Evolutionary conservation across 1,140 invertebrate genomes (phyloP).

Genomic region (Marisa cornuarietis): DNA sequence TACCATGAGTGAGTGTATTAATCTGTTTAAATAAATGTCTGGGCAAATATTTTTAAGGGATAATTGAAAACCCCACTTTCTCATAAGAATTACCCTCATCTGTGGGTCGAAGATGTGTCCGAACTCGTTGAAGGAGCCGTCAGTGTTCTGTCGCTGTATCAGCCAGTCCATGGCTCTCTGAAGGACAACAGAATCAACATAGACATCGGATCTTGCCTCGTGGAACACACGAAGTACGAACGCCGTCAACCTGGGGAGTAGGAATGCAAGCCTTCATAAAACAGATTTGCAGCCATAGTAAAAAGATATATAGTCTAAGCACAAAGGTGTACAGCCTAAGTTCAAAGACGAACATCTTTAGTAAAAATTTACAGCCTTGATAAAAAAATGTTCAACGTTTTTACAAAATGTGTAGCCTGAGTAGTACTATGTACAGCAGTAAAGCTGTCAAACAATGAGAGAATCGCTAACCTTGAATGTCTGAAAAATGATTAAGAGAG

Average conservation of each 20-base stretch:
- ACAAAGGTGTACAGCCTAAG: too few relatives aligned
- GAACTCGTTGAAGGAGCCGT: conserved; percentile 80
- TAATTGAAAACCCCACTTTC: neutral
- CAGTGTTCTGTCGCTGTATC: conserved; percentile 75
- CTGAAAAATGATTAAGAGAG: too few relatives aligned
- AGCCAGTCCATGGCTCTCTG: conserved; percentile 81
- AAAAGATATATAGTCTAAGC: too few relatives aligned
- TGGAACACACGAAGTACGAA: conserved; percentile 86
- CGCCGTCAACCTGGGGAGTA: conserved; percentile 66
- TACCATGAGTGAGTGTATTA: too few relatives aligned
- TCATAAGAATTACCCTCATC: conserved; percentile 34
- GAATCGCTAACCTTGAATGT: neutral
- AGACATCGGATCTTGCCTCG: conserved; percentile 81
- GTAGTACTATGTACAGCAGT: neutral
- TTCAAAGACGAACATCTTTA: too few relatives aligned
- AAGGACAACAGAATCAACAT: conserved; percentile 77
- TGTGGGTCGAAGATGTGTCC: conserved; percentile 44
- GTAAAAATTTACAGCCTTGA: too few relatives aligned
- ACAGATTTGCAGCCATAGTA: too few relatives aligned
- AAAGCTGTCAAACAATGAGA: neutral
- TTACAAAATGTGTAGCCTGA: neutral
- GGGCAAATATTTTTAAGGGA: too few relatives aligned
- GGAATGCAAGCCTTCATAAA: too few relatives aligned
- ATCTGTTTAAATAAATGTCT: too few relatives aligned
- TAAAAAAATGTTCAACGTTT: neutral